Evolutionary conservation across 2,113 vertebrate genomes (phyloP).

Genomic region (Hemibates koningsi): DNA sequence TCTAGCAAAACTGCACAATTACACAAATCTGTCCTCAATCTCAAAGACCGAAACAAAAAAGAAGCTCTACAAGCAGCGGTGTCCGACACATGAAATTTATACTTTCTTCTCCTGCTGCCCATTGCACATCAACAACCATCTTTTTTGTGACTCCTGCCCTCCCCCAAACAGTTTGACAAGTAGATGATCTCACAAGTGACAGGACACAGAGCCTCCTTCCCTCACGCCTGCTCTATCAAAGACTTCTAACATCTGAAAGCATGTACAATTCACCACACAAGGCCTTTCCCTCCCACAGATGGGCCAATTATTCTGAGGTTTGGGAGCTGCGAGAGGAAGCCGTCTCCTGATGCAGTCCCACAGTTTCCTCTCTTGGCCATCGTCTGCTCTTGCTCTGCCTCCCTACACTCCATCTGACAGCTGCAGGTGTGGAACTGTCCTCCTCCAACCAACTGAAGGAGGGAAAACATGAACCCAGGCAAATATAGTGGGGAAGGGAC

Average conservation of each 20-base stretch:
- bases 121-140: background rate
- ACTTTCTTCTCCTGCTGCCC: background rate
- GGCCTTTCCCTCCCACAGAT: slow-evolving; percentile 26
- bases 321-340: slow-evolving; percentile 6
- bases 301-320: background rate
- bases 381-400: slow-evolving; percentile 1
- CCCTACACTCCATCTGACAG: slow-evolving; percentile 8
- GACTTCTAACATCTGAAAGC: slow-evolving; percentile 19
- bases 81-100: background rate
- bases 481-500: background rate
- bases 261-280: background rate
- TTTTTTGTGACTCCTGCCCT: background rate
- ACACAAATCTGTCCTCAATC: background rate
- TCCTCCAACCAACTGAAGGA: background rate
- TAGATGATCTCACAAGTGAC: background rate
- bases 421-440: slow-evolving; percentile 44
- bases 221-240: background rate
- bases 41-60: background rate
- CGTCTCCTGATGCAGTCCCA: slow-evolving; percentile 4
- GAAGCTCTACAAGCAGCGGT: background rate
- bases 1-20: background rate
- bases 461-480: background rate
- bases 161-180: background rate
- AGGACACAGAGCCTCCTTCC: background rate
- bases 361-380: slow-evolving; percentile 28